phyloP scores from a whole-genome alignment of 2,888 invertebrate species.

The Octodonta nipae region DNA sequence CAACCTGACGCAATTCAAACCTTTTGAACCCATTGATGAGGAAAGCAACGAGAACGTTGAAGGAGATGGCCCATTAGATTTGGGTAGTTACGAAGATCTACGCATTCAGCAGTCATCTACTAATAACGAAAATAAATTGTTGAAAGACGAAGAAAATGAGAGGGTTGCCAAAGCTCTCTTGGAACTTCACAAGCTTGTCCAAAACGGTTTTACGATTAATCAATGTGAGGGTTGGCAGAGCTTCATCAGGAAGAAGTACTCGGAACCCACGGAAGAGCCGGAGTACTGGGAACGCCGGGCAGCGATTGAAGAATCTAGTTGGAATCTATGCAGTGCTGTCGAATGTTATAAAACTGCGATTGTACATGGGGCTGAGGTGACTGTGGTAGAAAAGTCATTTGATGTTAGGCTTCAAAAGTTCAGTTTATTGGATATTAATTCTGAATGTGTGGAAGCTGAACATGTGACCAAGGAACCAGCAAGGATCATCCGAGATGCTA shows the following conservation, averaged over 20 bases:
- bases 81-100: constrained; percentile 24
- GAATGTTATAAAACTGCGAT: constrained; percentile 46
- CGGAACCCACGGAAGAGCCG: constrained; percentile 33
- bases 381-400: constrained; percentile 40
- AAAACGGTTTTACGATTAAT: constrained; percentile 42
- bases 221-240: constrained; percentile 45
- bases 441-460: constrained; percentile 23
- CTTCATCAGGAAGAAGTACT: constrained; percentile 38
- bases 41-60: constrained; percentile 44
- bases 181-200: constrained; percentile 40
- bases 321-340: constrained; percentile 43
- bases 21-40: constrained; percentile 27
- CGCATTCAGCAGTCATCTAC: constrained; percentile 27
- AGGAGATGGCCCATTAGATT: constrained; percentile 26
- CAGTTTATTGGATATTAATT: constrained; percentile 43
- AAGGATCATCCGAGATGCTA: constrained; percentile 36
- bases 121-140: no score
- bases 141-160: constrained; percentile 27
- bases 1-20: constrained; percentile 10
- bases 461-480: constrained; percentile 14
- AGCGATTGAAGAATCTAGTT: constrained; percentile 41
- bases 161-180: constrained; percentile 35
- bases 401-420: constrained; percentile 45
- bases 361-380: constrained; percentile 43
- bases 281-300: constrained; percentile 50